These are phyloP conservation scores for Oscheius sp. DNA, from an alignment of 2,888 invertebrate species.

Conservation along the genomic window DNA sequence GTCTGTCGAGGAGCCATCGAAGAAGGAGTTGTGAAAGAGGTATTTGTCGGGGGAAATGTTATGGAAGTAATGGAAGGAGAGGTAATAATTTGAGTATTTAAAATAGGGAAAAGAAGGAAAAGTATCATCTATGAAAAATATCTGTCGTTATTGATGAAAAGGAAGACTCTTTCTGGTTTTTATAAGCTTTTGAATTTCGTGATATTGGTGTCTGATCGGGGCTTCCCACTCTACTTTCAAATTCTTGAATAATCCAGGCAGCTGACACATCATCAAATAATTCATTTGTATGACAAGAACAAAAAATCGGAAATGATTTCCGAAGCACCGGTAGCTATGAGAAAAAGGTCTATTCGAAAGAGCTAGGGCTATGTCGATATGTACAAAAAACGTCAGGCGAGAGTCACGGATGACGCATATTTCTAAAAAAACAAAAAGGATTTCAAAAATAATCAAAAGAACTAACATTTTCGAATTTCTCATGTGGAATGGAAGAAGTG, in stretches of 20 bases:
- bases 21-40: too few species aligned
- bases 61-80: too few species aligned
- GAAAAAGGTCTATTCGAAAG: background rate
- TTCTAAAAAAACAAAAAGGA: too few species aligned
- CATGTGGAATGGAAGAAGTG: constrained; percentile 10
- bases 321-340: background rate
- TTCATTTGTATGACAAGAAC: background rate
- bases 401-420: background rate
- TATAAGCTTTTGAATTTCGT: background rate
- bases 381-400: background rate
- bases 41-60: too few species aligned
- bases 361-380: background rate
- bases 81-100: too few species aligned
- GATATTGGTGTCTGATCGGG: background rate
- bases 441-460: too few species aligned
- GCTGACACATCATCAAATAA: background rate
- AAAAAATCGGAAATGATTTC: background rate
- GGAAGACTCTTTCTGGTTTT: background rate
- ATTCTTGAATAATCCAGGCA: background rate
- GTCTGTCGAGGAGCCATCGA: too few species aligned
- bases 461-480: constrained; percentile 11
- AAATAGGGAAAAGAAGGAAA: too few species aligned
- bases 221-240: background rate
- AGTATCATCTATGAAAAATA: too few species aligned
- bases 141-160: background rate